phyloP scores from a whole-genome alignment of 2,797 vertebrate species.

The Choloepus didactylus region DNA sequence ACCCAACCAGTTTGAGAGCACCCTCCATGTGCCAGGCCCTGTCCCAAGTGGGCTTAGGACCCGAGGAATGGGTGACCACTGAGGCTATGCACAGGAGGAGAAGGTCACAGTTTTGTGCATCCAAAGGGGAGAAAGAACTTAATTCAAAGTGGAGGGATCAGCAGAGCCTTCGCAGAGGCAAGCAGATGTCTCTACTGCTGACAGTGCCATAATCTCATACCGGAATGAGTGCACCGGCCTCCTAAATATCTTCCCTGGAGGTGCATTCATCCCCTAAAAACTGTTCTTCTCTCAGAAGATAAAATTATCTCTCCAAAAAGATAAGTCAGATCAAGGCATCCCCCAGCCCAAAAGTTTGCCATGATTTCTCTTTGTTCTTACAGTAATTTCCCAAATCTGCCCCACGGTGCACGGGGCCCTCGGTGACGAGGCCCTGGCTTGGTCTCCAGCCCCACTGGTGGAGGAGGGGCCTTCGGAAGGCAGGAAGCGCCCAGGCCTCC shows the following conservation, averaged over 20 bases:
- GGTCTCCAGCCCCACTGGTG: neutral
- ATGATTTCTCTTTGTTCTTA: neutral
- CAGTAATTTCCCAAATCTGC: neutral
- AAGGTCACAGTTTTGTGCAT: neutral
- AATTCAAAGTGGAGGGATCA: neutral
- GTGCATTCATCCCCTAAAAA: neutral
- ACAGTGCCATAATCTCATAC: neutral
- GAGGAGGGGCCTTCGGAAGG: neutral
- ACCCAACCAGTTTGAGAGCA: neutral
- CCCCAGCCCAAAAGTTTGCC: neutral
- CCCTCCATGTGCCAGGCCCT: no score
- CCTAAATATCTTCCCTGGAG: neutral
- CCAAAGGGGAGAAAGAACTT: neutral
- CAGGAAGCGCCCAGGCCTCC: neutral
- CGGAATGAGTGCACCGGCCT: neutral
- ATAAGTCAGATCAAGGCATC: neutral
- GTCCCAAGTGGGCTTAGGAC: neutral
- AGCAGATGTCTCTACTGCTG: neutral
- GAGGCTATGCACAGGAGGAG: neutral
- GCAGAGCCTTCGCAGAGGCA: neutral
- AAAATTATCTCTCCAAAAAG: neutral
- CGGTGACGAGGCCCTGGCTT: neutral
- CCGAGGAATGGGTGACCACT: neutral
- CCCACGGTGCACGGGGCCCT: neutral
- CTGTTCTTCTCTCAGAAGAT: neutral